Conservation (phyloP, 2,113 vertebrate genomes). For the Ceyx cyanopectus region DNA sequence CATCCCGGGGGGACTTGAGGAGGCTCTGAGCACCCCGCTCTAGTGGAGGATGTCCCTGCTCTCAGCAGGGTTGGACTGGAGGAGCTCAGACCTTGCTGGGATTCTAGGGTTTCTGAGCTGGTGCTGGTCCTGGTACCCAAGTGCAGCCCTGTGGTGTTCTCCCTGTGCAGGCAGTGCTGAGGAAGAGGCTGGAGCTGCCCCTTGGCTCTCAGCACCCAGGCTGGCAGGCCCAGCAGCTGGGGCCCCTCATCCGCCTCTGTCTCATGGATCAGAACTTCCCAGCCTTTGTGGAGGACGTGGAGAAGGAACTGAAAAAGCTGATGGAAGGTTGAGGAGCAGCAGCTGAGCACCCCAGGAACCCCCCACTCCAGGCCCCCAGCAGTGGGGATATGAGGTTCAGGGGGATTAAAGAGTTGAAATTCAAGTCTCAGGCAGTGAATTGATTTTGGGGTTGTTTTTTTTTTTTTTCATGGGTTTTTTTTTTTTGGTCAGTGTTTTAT, state of each 20-base stretch:
- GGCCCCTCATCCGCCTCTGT: slow-evolving; percentile 84
- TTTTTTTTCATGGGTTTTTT: slow-evolving; percentile 41
- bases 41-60: no score
- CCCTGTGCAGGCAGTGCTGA: slow-evolving; percentile 79
- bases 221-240: slow-evolving; percentile 74
- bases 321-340: slow-evolving; percentile 67
- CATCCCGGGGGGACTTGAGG: no score
- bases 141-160: neutral
- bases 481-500: slow-evolving; percentile 86
- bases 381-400: neutral
- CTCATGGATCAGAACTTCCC: slow-evolving; percentile 90
- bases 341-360: neutral
- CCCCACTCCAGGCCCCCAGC: neutral
- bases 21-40: no score
- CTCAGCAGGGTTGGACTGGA: no score
- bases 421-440: neutral
- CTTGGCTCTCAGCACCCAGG: slow-evolving; percentile 25
- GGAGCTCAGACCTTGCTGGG: no score
- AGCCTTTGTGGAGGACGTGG: slow-evolving; percentile 89
- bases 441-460: neutral
- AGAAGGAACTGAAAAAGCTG: slow-evolving; percentile 84
- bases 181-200: slow-evolving; percentile 65
- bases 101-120: no score
- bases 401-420: neutral
- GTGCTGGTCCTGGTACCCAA: no score